These are phyloP conservation scores for Grapholita molesta DNA, from an alignment of 1,140 invertebrate species.

Conservation along the genomic window DNA sequence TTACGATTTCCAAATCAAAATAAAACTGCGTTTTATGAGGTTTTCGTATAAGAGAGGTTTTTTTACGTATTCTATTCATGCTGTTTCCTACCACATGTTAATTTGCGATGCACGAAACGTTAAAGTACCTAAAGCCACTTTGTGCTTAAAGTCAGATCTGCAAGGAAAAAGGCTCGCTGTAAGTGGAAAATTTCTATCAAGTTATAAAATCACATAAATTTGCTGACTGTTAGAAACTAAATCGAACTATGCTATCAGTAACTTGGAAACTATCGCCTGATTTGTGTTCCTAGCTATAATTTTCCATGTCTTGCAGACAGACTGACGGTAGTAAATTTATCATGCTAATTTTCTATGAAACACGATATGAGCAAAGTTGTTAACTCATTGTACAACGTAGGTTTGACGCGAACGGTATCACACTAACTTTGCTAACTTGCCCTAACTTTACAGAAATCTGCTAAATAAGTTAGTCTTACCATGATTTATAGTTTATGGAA, in stretches of 20 bases:
- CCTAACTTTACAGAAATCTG: not conserved
- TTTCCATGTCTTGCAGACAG: not conserved
- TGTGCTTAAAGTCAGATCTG: not conserved
- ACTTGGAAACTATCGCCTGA: not conserved
- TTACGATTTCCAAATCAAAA: no score
- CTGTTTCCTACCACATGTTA: no score
- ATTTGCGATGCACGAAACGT: no score
- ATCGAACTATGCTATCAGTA: not conserved
- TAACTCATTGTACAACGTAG: constrained; percentile 2
- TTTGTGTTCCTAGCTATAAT: not conserved
- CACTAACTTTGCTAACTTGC: not conserved
- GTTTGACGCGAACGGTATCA: not conserved
- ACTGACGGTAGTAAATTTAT: not conserved
- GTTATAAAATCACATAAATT: not conserved
- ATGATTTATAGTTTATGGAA: not conserved
- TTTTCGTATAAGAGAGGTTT: no score
- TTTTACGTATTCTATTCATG: no score
- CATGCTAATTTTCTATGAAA: not conserved
- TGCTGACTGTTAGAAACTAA: not conserved
- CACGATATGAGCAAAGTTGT: not conserved
- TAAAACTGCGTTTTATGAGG: no score
- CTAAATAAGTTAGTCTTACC: not conserved
- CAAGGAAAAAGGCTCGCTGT: not conserved
- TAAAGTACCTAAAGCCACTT: no score
- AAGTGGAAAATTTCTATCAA: not conserved